A percentile compares a stretch with the other conserved stretches of the same genome.
phyloP scores from a whole-genome alignment of 2,888 invertebrate genomes.

The Phorcus lineatus region DNA sequence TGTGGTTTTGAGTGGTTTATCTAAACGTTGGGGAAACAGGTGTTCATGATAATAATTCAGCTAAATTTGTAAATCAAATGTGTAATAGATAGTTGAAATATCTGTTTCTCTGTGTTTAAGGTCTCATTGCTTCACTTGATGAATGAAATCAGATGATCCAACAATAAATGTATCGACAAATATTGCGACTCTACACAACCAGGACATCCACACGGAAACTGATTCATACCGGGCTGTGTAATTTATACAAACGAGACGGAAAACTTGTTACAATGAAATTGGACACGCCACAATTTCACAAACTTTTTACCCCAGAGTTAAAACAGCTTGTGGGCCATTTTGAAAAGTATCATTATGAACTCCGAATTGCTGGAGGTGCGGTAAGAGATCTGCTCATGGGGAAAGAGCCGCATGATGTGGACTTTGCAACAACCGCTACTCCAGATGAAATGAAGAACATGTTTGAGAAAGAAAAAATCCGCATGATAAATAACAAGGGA shows the following conservation, averaged over 20 bases:
- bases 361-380: slow-evolving; percentile 97
- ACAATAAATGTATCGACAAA: no score
- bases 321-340: slow-evolving; percentile 84
- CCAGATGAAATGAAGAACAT: slow-evolving; percentile 96
- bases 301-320: slow-evolving; percentile 86
- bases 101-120: no score
- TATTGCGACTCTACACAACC: no score
- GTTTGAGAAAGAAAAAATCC: slow-evolving; percentile 87
- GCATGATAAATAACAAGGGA: slow-evolving; percentile 89
- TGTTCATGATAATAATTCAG: no score
- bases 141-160: no score
- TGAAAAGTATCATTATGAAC: slow-evolving; percentile 82
- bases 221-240: no score
- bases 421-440: slow-evolving; percentile 98
- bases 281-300: slow-evolving; percentile 65
- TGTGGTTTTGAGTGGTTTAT: no score
- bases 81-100: no score
- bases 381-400: slow-evolving; percentile 82
- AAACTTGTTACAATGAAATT: slow-evolving; percentile 66
- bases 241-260: not conserved
- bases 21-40: no score
- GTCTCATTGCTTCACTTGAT: no score
- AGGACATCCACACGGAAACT: no score
- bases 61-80: no score
- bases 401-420: slow-evolving; percentile 84